Base-by-base conservation (phyloP, 2,888 invertebrate genomes). In the Pinctada fucata region DNA sequence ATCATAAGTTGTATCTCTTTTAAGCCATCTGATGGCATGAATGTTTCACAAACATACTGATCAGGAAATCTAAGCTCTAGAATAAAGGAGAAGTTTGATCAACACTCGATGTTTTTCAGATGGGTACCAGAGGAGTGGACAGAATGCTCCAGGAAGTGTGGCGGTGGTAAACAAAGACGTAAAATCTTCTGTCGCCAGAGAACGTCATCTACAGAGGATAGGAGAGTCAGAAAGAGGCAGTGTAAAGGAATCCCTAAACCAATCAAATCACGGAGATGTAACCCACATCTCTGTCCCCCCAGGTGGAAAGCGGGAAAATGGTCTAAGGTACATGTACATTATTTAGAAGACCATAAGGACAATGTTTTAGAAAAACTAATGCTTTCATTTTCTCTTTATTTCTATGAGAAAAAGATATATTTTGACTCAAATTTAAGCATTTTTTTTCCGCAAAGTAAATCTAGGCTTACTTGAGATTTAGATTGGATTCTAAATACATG, bases 241-340 rank as follows among this genome's bases (percentile, higher is more conserved):
- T 91, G 91, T 80, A 84, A 86, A 68, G 78, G 84, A 65, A 75
- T 88, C 6, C 79, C 86, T 3, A 84, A 84, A 71, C 91, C 91
- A 6, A 72, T 82, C 13, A 79, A 80, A 16, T 82, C 84, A 67
- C 82, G 85, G 45, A 73, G 81, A 2, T 91, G 91, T 82, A 90
- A 90, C 75, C 70, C 80, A 10, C 88, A 88, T 5, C 85, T 85
- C 50, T 90, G 89, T 82, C 88, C 87, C 0, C 97, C 98, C 0
- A 94, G 94, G 74, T 99, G 97, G 96, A 96, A 96, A 90, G 93
- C 95, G 16, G 97, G 96, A 72, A 96, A 96, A 5, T 99, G 99
- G 99, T 95, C 95, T 91, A 96, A 97, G 85, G 97, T 97, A 93
- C 94, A 95, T 92, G n/a, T 72, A n/a, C 10, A 63, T 68, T 50